Conservation (phyloP, 2,888 invertebrate species). For the Leptinotarsa rubiginosa region DNA sequence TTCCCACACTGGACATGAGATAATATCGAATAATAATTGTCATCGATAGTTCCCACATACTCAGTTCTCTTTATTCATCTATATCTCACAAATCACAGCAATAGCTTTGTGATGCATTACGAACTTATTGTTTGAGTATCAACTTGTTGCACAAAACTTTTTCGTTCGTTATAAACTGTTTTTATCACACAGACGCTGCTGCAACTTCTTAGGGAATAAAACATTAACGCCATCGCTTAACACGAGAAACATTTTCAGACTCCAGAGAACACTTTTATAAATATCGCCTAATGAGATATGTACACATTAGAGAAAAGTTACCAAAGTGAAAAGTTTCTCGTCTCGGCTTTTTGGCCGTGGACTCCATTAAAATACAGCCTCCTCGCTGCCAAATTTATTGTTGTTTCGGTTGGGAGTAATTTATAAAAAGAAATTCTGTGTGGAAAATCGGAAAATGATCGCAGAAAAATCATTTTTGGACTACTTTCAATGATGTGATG, state of each 20-base stretch:
- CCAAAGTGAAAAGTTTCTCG: constrained; percentile 49
- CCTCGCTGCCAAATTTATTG: constrained; percentile 9
- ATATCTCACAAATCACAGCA: too few species aligned
- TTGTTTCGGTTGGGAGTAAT: not conserved
- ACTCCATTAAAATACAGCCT: constrained; percentile 26
- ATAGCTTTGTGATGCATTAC: too few species aligned
- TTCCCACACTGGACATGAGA: too few species aligned
- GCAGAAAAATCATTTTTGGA: not conserved
- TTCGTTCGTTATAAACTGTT: constrained; percentile 16
- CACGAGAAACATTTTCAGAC: constrained; percentile 34
- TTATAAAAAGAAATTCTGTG: too few species aligned
- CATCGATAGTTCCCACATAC: too few species aligned
- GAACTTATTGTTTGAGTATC: not conserved
- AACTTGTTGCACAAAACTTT: not conserved
- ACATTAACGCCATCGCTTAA: constrained; percentile 40
- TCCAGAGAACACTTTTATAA: constrained; percentile 48
- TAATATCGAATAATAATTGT: too few species aligned
- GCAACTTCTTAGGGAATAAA: constrained; percentile 37
- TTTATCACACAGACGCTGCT: constrained; percentile 28
- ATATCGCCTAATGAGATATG: constrained; percentile 53
- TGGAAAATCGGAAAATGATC: not conserved
- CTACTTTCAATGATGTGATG: too few species aligned
- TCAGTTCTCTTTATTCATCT: too few species aligned
- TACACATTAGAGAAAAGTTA: constrained; percentile 48
- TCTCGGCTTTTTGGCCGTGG: constrained; percentile 33